Conservation (phyloP, 2,888 invertebrate species). For the Leucophora obtusa region DNA sequence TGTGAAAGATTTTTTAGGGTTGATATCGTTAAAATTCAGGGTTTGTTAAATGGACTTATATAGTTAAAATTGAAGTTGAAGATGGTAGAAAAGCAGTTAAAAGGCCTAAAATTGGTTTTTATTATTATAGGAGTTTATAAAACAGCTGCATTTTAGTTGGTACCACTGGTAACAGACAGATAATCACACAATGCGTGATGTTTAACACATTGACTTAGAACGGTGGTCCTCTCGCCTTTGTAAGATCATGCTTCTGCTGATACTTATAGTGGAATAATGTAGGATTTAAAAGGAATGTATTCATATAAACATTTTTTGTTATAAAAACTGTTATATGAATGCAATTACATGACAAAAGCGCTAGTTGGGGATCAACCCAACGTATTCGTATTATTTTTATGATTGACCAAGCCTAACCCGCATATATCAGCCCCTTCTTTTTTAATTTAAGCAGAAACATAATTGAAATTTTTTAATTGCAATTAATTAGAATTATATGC, state of each 20-base stretch:
- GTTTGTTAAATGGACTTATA: constrained; percentile 62
- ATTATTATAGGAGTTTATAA: constrained; percentile 12
- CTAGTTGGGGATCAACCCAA: too few relatives aligned
- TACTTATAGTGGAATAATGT: neutral
- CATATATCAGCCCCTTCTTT: too few relatives aligned
- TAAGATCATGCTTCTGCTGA: constrained; percentile 42
- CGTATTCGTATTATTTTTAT: too few relatives aligned
- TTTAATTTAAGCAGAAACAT: too few relatives aligned
- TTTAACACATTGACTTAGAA: constrained; percentile 59
- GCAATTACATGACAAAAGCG: too few relatives aligned
- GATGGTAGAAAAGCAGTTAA: constrained; percentile 6
- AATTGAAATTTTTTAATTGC: too few relatives aligned
- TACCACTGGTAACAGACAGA: constrained; percentile 54
- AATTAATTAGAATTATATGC: too few relatives aligned
- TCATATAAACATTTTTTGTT: neutral
- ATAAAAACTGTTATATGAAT: too few relatives aligned
- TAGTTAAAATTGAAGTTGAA: constrained; percentile 26
- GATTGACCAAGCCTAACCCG: too few relatives aligned
- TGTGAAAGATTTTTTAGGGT: constrained; percentile 65
- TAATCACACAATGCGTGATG: constrained; percentile 63
- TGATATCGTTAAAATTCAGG: constrained; percentile 58
- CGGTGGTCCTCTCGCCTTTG: constrained; percentile 55
- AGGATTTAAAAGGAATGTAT: neutral
- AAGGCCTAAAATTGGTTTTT: constrained; percentile 56
- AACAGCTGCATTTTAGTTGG: constrained; percentile 60